Evolutionary conservation across 2,888 invertebrate species (phyloP), one percentile per base, ranked within the genome.

Genomic region (Polydrusus tereticollis): DNA sequence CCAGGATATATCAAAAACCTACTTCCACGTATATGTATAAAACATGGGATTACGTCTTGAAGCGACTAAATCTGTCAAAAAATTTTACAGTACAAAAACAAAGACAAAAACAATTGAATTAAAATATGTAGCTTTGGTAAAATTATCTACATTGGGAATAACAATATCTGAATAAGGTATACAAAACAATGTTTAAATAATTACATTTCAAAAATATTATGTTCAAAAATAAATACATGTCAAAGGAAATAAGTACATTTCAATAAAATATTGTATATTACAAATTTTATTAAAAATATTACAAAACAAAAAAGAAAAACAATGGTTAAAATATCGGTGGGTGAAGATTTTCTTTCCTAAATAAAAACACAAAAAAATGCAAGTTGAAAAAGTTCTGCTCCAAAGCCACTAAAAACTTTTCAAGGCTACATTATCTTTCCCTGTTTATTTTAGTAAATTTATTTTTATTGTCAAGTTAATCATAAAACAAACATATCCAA

Each of bases 31-130:
- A 23, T 41, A 41, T 20, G 18, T 45, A 45, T 50, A 21, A 65
- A 70, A 52, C 58, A 70, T 47, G 65, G 47, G 26, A 65, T 50
- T 71, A 65, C 60, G 52, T n/a, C 7, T 58, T 10, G 16, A 21
- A 45, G 59, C 64, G 38, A 66, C 38, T 63, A 55, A 71, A 21
- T 52, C 58, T 43, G 80, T 84, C 84, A 84, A 83, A 84, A 84
- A 79, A 84, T 82, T 83, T 84, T 83, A 80, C 84, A 85, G 82
- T 83, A 84, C 84, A 84, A 78, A 57, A 72, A 74, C 68, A 76
- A 58, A 66, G 65, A 72, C 60, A 76, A 74, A 76, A 75, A 67
- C 23, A 69, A 69, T 66, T 72, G 1, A 72, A 75, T 74, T 77
- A 78, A 74, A 66, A 26, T 58, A 26, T 55, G 62, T 58, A 66